Evolutionary conservation across 2,797 vertebrate species (phyloP).

Genomic region (Dryobates pubescens): DNA sequence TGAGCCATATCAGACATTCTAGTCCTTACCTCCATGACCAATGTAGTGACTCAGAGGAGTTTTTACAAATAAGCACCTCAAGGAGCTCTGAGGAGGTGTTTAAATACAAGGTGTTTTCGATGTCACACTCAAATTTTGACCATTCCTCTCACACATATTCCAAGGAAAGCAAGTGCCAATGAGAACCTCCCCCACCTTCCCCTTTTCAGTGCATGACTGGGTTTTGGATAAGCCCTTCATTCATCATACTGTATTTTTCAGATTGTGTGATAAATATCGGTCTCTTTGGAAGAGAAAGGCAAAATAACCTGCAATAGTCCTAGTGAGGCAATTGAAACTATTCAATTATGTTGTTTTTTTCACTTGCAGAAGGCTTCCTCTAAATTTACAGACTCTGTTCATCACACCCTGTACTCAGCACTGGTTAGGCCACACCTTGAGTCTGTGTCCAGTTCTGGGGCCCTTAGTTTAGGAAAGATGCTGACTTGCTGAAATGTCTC

Average conservation of each 20-base stretch:
- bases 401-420: background rate
- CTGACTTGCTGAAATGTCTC: no score
- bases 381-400: background rate
- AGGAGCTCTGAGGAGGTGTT: background rate
- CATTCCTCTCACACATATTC: background rate
- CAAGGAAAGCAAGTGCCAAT: background rate
- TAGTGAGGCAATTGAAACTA: background rate
- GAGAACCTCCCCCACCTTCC: background rate
- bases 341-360: background rate
- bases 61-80: background rate
- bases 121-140: background rate
- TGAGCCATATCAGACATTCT: background rate
- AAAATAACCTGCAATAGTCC: background rate
- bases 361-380: background rate
- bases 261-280: background rate
- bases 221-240: background rate
- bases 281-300: background rate
- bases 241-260: background rate
- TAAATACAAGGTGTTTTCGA: background rate
- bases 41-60: background rate
- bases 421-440: no score
- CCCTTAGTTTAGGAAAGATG: no score
- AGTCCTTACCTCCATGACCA: background rate
- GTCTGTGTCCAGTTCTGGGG: no score
- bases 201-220: background rate